Percentiles rank a stretch among this genome's conserved stretches.
Evolutionary conservation across 2,113 vertebrate species (phyloP).

Genomic region (Pyrgilauda ruficollis): DNA sequence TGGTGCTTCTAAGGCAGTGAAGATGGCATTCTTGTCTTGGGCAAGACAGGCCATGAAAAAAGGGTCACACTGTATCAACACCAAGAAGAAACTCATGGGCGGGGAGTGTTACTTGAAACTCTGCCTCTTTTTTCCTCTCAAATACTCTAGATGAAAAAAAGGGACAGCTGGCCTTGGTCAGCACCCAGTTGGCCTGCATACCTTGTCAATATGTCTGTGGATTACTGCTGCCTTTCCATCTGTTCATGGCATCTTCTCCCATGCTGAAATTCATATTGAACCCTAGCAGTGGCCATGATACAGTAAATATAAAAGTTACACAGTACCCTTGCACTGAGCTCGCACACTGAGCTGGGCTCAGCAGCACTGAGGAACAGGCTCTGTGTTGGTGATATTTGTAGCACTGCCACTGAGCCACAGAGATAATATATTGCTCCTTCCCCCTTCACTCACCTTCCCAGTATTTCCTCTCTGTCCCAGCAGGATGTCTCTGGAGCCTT

Average conservation of each 20-base stretch:
- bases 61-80: not conserved
- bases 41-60: not conserved
- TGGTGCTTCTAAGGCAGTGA: not conserved
- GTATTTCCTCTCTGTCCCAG: slow-evolving; percentile 18
- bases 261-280: not conserved
- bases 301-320: not conserved
- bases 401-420: accelerated
- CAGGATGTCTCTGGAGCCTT: slow-evolving; percentile 23
- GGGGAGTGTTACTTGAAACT: not conserved
- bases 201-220: not conserved
- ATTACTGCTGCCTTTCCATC: slow-evolving; percentile 46
- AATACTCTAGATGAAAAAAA: not conserved
- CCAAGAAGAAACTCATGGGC: not conserved
- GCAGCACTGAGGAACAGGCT: not conserved
- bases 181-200: slow-evolving; percentile 12
- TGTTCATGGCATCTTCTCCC: not conserved
- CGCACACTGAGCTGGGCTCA: not conserved
- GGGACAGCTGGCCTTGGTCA: slow-evolving; percentile 47
- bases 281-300: not conserved
- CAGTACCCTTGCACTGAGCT: not conserved
- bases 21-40: not conserved
- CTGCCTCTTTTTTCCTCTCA: not conserved
- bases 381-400: not conserved
- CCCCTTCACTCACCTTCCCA: not conserved
- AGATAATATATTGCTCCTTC: not conserved